Percentiles rank a stretch among this genome's conserved stretches.
phyloP scores from a whole-genome alignment of 2,888 invertebrate species.

The Toxonevra muliebris region DNA sequence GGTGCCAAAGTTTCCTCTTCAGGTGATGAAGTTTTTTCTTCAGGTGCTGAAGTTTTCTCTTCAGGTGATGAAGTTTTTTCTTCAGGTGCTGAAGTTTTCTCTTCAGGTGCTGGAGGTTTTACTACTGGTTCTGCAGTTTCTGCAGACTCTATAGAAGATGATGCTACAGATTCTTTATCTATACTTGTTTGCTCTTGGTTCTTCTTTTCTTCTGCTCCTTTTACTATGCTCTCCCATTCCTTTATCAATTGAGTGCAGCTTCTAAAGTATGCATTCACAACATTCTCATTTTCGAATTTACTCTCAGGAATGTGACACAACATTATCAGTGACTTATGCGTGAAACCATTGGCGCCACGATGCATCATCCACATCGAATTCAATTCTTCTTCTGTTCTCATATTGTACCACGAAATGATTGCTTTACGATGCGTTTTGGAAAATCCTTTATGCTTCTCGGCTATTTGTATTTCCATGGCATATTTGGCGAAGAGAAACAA shows the following conservation, averaged over 20 bases:
- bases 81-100: too few relatives aligned
- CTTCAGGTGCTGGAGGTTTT: not conserved
- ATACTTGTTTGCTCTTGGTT: not conserved
- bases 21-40: too few relatives aligned
- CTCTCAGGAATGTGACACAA: conserved; percentile 51
- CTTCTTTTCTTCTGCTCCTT: not conserved
- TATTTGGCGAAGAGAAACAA: conserved; percentile 55
- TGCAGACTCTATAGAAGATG: too few relatives aligned
- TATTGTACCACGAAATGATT: conserved; percentile 55
- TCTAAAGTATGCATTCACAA: conserved; percentile 42
- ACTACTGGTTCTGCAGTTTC: not conserved
- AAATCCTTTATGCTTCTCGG: conserved; percentile 46
- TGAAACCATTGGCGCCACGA: conserved; percentile 44
- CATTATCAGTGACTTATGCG: conserved; percentile 51
- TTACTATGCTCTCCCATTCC: not conserved
- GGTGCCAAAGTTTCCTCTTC: too few relatives aligned
- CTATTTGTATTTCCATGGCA: conserved; percentile 46
- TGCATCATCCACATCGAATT: conserved; percentile 52
- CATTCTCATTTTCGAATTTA: conserved; percentile 38
- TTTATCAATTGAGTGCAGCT: conserved; percentile 44
- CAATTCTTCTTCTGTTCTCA: conserved; percentile 43
- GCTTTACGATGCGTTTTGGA: conserved; percentile 57
- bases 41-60: too few relatives aligned
- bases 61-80: too few relatives aligned
- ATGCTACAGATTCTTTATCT: not conserved